Evolutionary conservation across 2,113 vertebrate species (phyloP), one percentile per base, ranked within the genome.

Genomic region (Corvus cornix): DNA sequence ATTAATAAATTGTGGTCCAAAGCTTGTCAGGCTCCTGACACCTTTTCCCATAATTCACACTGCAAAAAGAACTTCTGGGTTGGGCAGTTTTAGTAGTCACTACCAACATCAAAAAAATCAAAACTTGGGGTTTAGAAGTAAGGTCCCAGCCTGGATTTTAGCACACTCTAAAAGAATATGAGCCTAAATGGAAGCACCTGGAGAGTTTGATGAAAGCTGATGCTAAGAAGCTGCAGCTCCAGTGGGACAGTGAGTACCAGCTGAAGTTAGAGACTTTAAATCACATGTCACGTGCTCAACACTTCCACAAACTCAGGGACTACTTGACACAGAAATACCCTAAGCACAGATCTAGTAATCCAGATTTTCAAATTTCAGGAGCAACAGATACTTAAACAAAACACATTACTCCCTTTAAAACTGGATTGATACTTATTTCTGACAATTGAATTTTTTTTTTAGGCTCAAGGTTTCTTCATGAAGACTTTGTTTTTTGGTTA

Each of bases 261-360:
- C 19, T 51, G 21, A 46, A 58, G 14, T 3, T 0, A 44, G 6
- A 37, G 13, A 46, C 19, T 35, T 43, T 3, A 7, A 73, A 66
- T 23, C 12, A 22, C 16, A 11, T 0, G 1, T 15, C 35, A 16
- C 2, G 6, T 20, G 13, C 59, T 69, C 8, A 4, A 3, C 16
- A 15, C 8, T n/a, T 6, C 6, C 37, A 28, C 31, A 49, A 37
- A 43, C 8, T n/a, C 64, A n/a, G 22, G 6, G 14, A 41, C 9
- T 24, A 7, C 22, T n/a, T 31, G 6, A 37, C 59, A 81, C 12
- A 58, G 11, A 58, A 18, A 56, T 6, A 21, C 14, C 44, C 49
- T 49, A 37, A 60, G 43, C 56, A 70, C 23, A 8, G 4, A 67
- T 27, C 44, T 17, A 41, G 15, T 19, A 27, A 69, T 24, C 31